phyloP scores from a whole-genome alignment of 2,888 invertebrate genomes.

The Apamea crenata region DNA sequence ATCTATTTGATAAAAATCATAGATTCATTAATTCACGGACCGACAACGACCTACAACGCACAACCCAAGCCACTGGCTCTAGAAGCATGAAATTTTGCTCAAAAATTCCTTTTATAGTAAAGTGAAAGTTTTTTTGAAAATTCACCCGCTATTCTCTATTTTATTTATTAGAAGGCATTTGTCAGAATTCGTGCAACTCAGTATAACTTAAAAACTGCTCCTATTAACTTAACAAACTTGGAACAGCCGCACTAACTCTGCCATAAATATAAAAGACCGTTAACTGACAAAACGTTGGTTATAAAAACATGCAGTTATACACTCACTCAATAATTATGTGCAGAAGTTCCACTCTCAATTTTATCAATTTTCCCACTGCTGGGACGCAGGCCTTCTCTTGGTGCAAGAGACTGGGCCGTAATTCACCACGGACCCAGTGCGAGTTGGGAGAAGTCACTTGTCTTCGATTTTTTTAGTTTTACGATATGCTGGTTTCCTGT shows the following conservation, averaged over 20 bases:
- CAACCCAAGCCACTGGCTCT: too few relatives aligned
- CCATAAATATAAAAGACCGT: slow-evolving; percentile 35
- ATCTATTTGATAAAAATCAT: too few relatives aligned
- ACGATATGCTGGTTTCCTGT: neutral
- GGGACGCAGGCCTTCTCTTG: neutral
- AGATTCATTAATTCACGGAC: too few relatives aligned
- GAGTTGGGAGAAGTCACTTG: too few relatives aligned
- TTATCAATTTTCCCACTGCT: neutral
- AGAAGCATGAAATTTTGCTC: too few relatives aligned
- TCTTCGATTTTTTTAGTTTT: neutral
- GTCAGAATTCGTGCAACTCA: too few relatives aligned
- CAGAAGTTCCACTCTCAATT: neutral
- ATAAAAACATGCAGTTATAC: slow-evolving; percentile 26
- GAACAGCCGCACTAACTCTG: slow-evolving; percentile 6
- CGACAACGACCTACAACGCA: too few relatives aligned
- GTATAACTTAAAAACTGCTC: slow-evolving; percentile 1
- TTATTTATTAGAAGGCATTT: too few relatives aligned
- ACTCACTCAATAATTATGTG: neutral
- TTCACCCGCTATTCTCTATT: too few relatives aligned
- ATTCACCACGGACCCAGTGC: too few relatives aligned
- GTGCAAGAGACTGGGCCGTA: neutral
- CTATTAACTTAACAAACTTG: slow-evolving; percentile 41
- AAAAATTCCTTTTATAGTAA: too few relatives aligned
- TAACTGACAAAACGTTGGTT: slow-evolving; percentile 27
- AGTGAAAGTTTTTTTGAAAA: too few relatives aligned